A percentile compares a stretch with the other conserved stretches of the same genome.
These are phyloP conservation scores for Neoarius graeffei DNA, from an alignment of 2,113 vertebrate genomes.

Conservation along the genomic window DNA sequence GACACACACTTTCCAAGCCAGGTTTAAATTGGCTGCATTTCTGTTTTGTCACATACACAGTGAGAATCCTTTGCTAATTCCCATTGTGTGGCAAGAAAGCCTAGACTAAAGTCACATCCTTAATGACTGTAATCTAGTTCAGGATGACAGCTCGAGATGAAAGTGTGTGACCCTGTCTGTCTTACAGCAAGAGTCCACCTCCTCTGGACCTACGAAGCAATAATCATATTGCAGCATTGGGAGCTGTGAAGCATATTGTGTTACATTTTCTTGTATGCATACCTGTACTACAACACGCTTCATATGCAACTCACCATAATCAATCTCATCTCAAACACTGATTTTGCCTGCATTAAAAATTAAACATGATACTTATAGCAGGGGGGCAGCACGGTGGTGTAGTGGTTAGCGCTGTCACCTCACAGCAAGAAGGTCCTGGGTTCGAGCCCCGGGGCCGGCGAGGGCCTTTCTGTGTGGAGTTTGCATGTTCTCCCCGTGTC, in stretches of 20 bases:
- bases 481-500: too few relatives aligned
- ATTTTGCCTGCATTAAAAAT: conserved; percentile 9
- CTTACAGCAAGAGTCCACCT: neutral
- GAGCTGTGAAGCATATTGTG: neutral
- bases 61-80: conserved; percentile 30
- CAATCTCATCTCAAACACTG: neutral
- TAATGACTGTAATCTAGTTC: conserved; percentile 37
- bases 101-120: conserved; percentile 15
- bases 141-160: conserved; percentile 15
- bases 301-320: neutral
- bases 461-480: too few relatives aligned
- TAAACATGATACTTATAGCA: conserved; percentile 1
- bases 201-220: neutral
- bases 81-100: conserved; percentile 17
- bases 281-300: neutral
- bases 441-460: too few relatives aligned
- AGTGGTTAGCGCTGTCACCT: too few relatives aligned
- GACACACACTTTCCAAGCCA: neutral
- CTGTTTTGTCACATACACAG: conserved; percentile 29
- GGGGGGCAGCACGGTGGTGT: too few relatives aligned
- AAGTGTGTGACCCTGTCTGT: conserved; percentile 20
- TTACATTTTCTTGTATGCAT: neutral
- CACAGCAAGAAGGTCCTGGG: too few relatives aligned
- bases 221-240: neutral
- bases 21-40: conserved; percentile 40